Base-by-base conservation (phyloP, 2,113 vertebrate genomes). In the Hiodon alosoides region DNA sequence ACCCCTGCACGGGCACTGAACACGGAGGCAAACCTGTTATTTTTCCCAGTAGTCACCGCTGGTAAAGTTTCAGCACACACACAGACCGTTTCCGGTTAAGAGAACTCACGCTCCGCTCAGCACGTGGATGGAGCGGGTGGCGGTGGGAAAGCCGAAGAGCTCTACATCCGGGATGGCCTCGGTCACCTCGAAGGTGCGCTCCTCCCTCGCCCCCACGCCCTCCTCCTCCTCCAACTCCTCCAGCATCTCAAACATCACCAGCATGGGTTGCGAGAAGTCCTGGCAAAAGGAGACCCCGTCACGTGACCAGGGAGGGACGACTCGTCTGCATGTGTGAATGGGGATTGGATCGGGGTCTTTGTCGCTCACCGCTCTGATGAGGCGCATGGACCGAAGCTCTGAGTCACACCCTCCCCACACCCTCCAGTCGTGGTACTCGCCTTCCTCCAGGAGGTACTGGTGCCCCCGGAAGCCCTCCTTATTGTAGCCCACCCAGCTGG, bases 361-460 rank as follows among this genome's bases (percentile, higher is more conserved):
- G 67, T 69, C 13, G 74, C 95, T 94, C 84, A 99, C 97, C 66
- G 95, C 95, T 69, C 90, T 86, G 75, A 98, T 93, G 79, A 96
- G 87, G 66, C 94, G 87, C 0, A 94, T 81, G 0, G 97, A 99
- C 80, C 93, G 86, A 81, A 99, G 85, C 79, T 90, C 88, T 5
- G 91, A 54, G 14, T 90, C 70, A 13, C 84, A 89, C 84, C 95
- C 96, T 0, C 96, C 94, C 97, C 97, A 99, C 3, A 93, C 90
- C 70, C 87, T 90, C 94, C 95, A 98, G 85, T 97, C 92, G 0
- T 87, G 87, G 70, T 95, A 98, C n/a, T 98, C 90, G 0, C 96
- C 97, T 84, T 99, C 97, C 82, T 99, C 97, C 85, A 99, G 88
- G 80, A 98, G 89, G 84, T 98, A 99, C 88, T 98, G 97, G 87